Conservation (phyloP, 2,888 invertebrate species). For the Chaetogeoica ovagalla region DNA sequence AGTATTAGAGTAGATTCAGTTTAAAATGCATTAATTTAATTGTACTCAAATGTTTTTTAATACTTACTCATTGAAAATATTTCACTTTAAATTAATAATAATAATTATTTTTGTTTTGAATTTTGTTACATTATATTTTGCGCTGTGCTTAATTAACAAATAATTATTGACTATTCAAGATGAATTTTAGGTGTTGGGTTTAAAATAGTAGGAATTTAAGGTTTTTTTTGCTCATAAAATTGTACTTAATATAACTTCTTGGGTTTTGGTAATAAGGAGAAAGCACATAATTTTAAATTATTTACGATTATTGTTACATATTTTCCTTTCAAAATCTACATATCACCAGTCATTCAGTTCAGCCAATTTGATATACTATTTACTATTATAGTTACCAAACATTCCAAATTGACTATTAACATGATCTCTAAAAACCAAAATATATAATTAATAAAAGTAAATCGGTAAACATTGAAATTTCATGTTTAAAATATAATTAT, state of each 20-base stretch:
- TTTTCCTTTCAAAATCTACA: slow-evolving; percentile 37
- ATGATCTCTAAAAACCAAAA: slow-evolving; percentile 42
- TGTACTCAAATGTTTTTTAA: background rate
- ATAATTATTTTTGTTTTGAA: background rate
- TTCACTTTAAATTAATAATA: slow-evolving; percentile 4
- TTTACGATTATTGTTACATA: background rate
- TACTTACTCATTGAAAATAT: background rate
- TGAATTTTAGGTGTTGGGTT: slow-evolving; percentile 34
- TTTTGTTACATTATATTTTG: slow-evolving; percentile 11
- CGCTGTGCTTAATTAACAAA: slow-evolving; percentile 12
- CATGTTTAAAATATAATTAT: slow-evolving; percentile 26
- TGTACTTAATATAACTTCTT: background rate
- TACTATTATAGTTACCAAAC: slow-evolving; percentile 46
- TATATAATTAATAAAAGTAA: background rate
- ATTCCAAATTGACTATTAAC: slow-evolving; percentile 40
- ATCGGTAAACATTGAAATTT: slow-evolving; percentile 5
- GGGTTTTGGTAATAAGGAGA: slow-evolving; percentile 18
- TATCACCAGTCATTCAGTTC: slow-evolving; percentile 41
- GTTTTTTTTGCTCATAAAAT: slow-evolving; percentile 31
- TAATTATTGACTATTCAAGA: background rate
- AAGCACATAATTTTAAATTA: slow-evolving; percentile 12
- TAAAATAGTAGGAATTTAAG: slow-evolving; percentile 7
- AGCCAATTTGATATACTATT: slow-evolving; percentile 42
- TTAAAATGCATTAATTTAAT: background rate
- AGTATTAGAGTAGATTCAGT: no score